A percentile compares a stretch with the other conserved stretches of the same genome.
Conservation (phyloP, 2,888 invertebrate species). For the Coremacera marginata region DNA sequence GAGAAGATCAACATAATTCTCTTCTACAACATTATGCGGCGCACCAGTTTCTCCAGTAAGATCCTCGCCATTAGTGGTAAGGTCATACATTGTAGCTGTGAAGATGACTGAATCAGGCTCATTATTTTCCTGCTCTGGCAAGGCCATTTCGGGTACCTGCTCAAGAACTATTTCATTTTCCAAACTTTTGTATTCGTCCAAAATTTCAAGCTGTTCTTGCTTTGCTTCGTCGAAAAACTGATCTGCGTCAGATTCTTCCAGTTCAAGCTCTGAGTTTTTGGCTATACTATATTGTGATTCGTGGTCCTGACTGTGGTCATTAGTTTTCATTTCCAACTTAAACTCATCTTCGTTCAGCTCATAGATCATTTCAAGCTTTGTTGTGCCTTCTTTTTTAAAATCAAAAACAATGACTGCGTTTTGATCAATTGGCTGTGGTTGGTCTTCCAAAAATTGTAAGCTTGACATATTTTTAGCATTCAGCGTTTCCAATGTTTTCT, state of each 20-base stretch:
- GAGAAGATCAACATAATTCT: background rate
- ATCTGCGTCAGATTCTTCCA: background rate
- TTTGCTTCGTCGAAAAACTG: background rate
- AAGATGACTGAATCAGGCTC: background rate
- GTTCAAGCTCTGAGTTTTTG: background rate
- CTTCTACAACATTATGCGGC: background rate
- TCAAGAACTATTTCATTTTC: background rate
- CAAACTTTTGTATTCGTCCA: background rate
- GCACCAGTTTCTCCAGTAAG: background rate
- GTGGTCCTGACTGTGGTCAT: background rate
- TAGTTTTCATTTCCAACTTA: background rate
- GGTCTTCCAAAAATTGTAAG: background rate
- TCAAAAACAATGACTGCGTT: too few species aligned
- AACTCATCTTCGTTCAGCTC: background rate
- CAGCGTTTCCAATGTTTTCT: conserved; percentile 46
- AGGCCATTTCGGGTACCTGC: background rate
- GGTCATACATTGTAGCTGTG: background rate
- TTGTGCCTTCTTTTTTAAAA: background rate
- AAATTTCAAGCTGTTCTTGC: background rate
- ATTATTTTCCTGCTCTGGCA: background rate
- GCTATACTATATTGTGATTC: background rate
- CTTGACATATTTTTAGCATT: background rate
- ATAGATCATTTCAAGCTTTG: background rate
- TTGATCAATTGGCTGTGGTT: background rate
- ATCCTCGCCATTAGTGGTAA: background rate